Base-by-base conservation (phyloP, 2,888 invertebrate genomes). In the Trachelus tabidus region DNA sequence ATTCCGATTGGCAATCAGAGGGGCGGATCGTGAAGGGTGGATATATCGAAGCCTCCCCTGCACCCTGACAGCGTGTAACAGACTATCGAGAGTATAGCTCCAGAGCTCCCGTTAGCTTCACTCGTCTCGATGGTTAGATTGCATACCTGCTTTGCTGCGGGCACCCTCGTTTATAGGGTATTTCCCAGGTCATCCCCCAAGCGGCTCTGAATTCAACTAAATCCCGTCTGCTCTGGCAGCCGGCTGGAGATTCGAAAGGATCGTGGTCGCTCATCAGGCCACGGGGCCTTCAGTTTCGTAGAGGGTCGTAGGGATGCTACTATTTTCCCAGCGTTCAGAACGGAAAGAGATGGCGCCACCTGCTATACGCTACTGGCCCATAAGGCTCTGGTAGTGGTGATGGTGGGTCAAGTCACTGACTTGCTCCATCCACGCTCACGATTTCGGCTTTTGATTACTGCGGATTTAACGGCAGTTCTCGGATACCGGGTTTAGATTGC, bases 361-460 rank as follows among this genome's bases (percentile, higher is more conserved):
- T 56, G 56, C 23, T 56, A 9, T 23, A 56, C 23, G 9, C 56
- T 56, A 23, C 56, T 23, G 23, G 23, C 56, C 73, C 68, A 69
- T 77, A 75, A 74, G 56, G 69, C 33, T 74, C 74, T 77, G 73
- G 75, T 81, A 82, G 81, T 76, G 79, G 82, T 83, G 80, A 35
- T 75, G 81, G 79, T 71, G 81, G 77, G 79, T 79, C 79, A 77
- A 78, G 79, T 84, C 81, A 82, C 76, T 75, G 82, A 83, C 85
- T 83, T 80, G 79, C 75, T 23, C 34, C 34, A 30, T 34, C 34
- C 74, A 34, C 35, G 34, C 30, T 74, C 74, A 30, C 35, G 33
- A 12, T 76, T 77, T 77, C 81, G 35, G 37, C 86, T 81, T 87
- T 87, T 88, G 88, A 88, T 88, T 88, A 87, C 86, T 82, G 79